Base-by-base conservation (phyloP, 2,888 invertebrate species). In the Aricia artaxerxes region DNA sequence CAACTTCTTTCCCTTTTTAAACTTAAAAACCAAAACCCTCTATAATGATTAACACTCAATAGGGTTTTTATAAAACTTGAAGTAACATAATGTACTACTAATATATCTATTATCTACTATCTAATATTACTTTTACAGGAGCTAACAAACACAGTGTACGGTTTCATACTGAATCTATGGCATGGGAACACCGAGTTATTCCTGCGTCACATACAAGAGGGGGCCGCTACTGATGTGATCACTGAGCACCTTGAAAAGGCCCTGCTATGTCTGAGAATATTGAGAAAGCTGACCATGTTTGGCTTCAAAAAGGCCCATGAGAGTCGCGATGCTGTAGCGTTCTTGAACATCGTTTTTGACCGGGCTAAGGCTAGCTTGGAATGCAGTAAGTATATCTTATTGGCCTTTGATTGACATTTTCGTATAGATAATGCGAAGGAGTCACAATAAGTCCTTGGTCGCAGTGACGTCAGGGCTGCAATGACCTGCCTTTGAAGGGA, bases 281-380 rank as follows among this genome's bases (percentile, higher is more conserved):
- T 99, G 83, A 95, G 98, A 84, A 98, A 98, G 88, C 92, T 99
- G 76, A 96, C 97, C 0, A 96, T 97, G 35, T 97, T 97, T 87
- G 99, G 99, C 0, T 97, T 98, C 84, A 96, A 96, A 84, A 97
- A 96, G 83, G 97, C 97, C 1, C 96, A 97, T 80, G 96, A 97
- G 84, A 97, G 96, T 84, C 95, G 95, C 81, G 96, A 97, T 84
- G 97, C 97, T 38, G 95, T 97, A 89, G 95, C 96, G 1, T 98
- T 98, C 88, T 89, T 98, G 79, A 96, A 97, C 88, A 95, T 97
- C 40, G 95, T 98, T 61, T 98, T 98, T 88, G 97, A 97, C 81
- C 94, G 97, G 79, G 95, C 97, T 78, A 97, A 97, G 88, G 96
- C 96, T 61, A 96, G 97, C 85, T 92, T 99, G 78, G 97, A 97